These are phyloP conservation scores for Jaculus jaculus DNA, from an alignment of 2,113 vertebrate species.

Conservation along the genomic window DNA sequence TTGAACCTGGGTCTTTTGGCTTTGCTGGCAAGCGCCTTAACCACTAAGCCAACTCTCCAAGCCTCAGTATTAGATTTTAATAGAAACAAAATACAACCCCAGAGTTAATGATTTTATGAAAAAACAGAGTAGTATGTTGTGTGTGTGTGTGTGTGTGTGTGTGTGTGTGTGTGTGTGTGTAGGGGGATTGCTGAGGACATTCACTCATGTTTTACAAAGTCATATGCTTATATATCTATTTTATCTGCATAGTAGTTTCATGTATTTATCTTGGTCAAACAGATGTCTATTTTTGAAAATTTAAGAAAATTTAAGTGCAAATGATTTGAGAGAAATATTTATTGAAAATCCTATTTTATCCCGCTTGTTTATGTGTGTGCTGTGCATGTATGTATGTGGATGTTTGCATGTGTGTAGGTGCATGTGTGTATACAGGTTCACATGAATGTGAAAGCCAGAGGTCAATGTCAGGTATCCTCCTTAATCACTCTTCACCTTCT, in stretches of 20 bases:
- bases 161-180: neutral
- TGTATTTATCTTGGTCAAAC: neutral
- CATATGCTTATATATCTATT: neutral
- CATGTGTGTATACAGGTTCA: neutral
- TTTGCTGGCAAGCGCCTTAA: too few relatives aligned
- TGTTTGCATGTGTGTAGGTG: too few relatives aligned
- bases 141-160: neutral
- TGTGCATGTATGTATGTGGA: neutral
- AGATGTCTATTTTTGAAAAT: slow-evolving; percentile 30
- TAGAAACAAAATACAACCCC: slow-evolving; percentile 16
- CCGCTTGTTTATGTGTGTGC: neutral
- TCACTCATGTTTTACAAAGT: neutral
- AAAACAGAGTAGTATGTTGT: neutral
- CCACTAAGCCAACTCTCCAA: too few relatives aligned
- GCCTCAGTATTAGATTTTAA: neutral
- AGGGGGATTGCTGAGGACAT: neutral
- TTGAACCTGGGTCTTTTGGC: too few relatives aligned
- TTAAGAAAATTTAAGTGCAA: slow-evolving; percentile 26
- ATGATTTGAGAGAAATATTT: slow-evolving; percentile 22
- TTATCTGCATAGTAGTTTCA: slow-evolving; percentile 7
- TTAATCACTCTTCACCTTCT: neutral
- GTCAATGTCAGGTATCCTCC: neutral
- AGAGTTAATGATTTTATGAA: neutral
- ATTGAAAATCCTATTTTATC: slow-evolving; percentile 3
- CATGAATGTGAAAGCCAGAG: neutral